Base-by-base conservation (phyloP, 1,140 invertebrate species). In the Hirudo medicinalis region DNA sequence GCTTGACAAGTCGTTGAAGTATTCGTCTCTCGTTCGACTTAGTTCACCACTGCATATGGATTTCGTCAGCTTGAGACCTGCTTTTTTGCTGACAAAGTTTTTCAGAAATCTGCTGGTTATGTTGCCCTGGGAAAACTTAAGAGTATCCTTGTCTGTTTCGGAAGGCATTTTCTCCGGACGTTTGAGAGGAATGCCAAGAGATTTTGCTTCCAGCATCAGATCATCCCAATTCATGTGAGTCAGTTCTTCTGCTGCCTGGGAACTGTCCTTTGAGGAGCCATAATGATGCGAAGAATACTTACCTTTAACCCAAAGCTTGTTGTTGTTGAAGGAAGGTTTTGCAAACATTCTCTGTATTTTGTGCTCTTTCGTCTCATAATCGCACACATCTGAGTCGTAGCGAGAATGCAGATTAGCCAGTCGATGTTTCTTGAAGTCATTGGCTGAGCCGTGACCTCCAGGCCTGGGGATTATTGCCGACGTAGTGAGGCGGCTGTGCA, bases 201-300 rank as follows among this genome's bases (percentile, higher is more conserved):
- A 43, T 54, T 53, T 70, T 8, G 69, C 69, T 53, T 70, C 69
- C 19, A 22, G 43, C 69, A 70, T 70, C 29, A 70, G 20, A 13
- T 70, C 69, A n/a, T 70, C 69, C 69, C 69, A 70, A 70, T 25
- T 70, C 69, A 70, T 70, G 69, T 70, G 69, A 3, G 49, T 70
- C n/a, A 22, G 69, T 54, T 70, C 69, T n/a, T 36, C 32, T 22
- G 20, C 69, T 19, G n/a, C 36, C 15, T 49, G 36, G 20, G 53
- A 54, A 20, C 53, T 25, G 13, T 43, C 53, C 8, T 25, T 63
- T 22, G 57, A 63, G 29, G 22, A 32, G 8, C 57, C 57, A 15
- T 32, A 25, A 49, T 49, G 43, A 2, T 49, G 13, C 11, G 43
- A 49, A 9, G 43, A 49, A 49, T 49, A 17, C 43, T 49, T 49